phyloP scores from a whole-genome alignment of 1,140 invertebrate genomes.

The Drosophila ironensis region DNA sequence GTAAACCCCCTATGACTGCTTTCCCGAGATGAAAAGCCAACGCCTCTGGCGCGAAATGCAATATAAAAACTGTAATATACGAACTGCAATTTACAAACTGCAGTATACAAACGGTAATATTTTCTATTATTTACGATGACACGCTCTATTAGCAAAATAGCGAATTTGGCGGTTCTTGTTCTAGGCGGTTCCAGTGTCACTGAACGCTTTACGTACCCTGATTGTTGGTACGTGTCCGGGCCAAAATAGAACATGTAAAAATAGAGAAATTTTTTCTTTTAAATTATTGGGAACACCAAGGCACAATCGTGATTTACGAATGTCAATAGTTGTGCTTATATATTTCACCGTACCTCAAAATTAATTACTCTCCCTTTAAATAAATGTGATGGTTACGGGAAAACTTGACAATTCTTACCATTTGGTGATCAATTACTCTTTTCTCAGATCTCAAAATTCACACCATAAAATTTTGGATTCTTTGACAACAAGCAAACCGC shows the following conservation, averaged over 20 bases:
- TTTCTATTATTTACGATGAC: constrained; percentile 44
- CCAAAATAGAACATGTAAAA: neutral
- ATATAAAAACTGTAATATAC: no score
- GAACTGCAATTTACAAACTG: neutral
- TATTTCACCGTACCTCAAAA: no score
- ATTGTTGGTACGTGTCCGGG: neutral
- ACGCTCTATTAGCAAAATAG: constrained; percentile 26
- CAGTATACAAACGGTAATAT: neutral
- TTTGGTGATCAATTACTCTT: no score
- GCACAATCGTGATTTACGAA: neutral
- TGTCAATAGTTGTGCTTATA: no score
- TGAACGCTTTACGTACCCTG: constrained; percentile 2
- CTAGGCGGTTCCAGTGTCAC: constrained; percentile 29
- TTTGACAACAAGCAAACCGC: no score
- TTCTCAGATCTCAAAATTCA: no score
- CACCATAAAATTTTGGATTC: no score
- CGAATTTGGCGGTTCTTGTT: neutral
- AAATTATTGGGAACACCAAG: neutral
- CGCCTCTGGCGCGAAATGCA: neutral
- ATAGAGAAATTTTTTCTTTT: neutral
- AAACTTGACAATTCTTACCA: no score
- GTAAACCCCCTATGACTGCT: no score
- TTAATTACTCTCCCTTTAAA: no score
- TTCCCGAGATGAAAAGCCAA: no score
- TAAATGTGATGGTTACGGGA: no score